phyloP scores from a whole-genome alignment of 2,113 vertebrate genomes.

The Loxodonta africana region DNA sequence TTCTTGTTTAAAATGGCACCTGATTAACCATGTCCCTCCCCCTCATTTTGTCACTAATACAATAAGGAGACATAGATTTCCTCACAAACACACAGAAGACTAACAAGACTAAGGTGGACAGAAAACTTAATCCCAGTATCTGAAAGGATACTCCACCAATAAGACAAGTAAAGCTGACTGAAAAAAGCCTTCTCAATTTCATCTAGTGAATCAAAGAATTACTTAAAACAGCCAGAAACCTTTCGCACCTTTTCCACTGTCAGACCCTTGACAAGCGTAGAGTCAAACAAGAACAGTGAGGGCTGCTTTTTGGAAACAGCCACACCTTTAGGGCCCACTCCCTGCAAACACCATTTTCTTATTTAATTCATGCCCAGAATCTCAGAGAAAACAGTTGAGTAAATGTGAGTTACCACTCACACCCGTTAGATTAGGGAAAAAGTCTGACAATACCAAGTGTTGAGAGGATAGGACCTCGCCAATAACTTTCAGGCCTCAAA shows the following conservation, averaged over 20 bases:
- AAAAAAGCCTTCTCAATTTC: neutral
- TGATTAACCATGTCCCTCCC: neutral
- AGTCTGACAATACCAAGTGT: no score
- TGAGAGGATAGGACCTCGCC: neutral
- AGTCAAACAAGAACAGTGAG: neutral
- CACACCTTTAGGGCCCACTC: no score
- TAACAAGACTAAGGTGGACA: neutral
- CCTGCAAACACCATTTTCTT: neutral
- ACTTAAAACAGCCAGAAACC: neutral
- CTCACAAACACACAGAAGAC: neutral
- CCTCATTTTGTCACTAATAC: neutral
- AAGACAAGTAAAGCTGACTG: neutral
- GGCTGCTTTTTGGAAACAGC: neutral
- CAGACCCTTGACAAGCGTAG: neutral
- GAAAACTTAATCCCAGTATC: neutral
- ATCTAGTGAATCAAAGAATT: neutral
- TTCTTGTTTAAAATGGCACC: neutral
- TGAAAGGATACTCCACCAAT: neutral
- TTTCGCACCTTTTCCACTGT: neutral
- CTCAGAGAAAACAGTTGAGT: neutral
- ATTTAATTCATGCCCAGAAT: neutral
- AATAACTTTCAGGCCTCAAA: neutral
- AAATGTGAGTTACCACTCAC: neutral
- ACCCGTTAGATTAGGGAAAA: neutral
- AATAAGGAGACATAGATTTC: neutral